Base-by-base conservation (phyloP, 2,888 invertebrate species). In the Julus scanicus region DNA sequence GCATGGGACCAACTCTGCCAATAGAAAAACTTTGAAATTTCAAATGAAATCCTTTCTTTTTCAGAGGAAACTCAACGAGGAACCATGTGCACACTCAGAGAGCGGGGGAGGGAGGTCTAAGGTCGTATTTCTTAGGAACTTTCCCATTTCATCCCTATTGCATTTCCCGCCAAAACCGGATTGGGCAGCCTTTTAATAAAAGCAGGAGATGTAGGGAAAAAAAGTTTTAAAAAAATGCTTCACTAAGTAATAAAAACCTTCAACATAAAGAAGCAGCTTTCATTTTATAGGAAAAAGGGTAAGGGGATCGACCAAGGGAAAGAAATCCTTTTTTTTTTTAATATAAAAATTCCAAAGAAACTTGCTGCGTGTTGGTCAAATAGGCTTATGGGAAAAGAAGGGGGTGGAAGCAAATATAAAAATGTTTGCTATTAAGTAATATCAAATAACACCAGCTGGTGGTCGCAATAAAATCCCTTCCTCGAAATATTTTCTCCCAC, bases 201-300 rank as follows among this genome's bases (percentile, higher is more conserved):
- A 71, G 8, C n/a, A 13, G 57, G 57, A 29, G 29, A 29, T 29
- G 29, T 29, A 29, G 29, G 29, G 71, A n/a, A 63, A 20, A 20
- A 29, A 15, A 57, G 15, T 15, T 29, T 11, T 29, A 29, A 29
- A 71, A 71, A 71, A 71, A 29, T 29, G 29, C 29, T 71, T 8
- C 29, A 29, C 71, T 1, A 71, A 71, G 71, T 71, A 29, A n/a
- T 71, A 71, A 71, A 71, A 71, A 71, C 71, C 29, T 71, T 29
- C 29, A 29, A 11, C 71, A 71, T 71, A 71, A 71, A 71, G 71
- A 71, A 71, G 29, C 71, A 71, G 71, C 71, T 71, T 71, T 71
- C 71, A 11, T 71, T 71, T 71, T 71, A 71, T 71, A 71, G 71
- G 29, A 71, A 71, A 71, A 71, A 71, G 71, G 71, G 71, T 71